Evolutionary conservation across 2,113 vertebrate species (phyloP).

Genomic region (Pionites leucogaster): DNA sequence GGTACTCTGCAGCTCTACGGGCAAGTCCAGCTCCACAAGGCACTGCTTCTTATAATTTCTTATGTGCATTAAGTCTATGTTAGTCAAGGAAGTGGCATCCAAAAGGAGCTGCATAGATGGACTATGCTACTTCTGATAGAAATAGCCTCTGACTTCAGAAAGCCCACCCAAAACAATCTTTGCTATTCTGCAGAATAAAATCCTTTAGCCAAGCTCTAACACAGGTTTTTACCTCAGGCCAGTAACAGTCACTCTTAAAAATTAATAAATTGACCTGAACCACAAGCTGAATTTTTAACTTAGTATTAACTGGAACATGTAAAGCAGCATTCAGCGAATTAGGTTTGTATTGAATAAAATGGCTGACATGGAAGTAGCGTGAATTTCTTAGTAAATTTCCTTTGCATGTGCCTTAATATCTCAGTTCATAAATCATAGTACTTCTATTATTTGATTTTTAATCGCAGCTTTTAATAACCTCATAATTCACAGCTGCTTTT

Average conservation of each 20-base stretch:
- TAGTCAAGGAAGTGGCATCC: neutral
- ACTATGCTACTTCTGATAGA: neutral
- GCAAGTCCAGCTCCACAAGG: neutral
- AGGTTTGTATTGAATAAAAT: constrained; percentile 12
- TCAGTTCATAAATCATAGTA: neutral
- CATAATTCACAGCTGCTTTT: constrained; percentile 20
- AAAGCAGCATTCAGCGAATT: neutral
- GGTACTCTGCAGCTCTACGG: neutral
- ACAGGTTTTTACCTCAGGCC: neutral
- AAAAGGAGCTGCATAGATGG: neutral
- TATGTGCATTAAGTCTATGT: accelerated
- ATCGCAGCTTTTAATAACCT: neutral
- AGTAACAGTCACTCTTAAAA: neutral
- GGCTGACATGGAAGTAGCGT: neutral
- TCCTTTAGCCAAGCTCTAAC: neutral
- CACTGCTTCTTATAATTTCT: neutral
- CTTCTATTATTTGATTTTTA: constrained; percentile 5
- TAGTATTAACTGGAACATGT: neutral
- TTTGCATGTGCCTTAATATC: neutral
- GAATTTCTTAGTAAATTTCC: constrained; percentile 17
- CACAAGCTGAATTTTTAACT: neutral
- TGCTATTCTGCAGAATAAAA: neutral
- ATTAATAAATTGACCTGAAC: neutral
- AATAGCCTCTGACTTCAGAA: neutral
- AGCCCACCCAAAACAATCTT: neutral